Evolutionary conservation across 2,888 invertebrate genomes (phyloP).

Genomic region (Fragum whitleyi): DNA sequence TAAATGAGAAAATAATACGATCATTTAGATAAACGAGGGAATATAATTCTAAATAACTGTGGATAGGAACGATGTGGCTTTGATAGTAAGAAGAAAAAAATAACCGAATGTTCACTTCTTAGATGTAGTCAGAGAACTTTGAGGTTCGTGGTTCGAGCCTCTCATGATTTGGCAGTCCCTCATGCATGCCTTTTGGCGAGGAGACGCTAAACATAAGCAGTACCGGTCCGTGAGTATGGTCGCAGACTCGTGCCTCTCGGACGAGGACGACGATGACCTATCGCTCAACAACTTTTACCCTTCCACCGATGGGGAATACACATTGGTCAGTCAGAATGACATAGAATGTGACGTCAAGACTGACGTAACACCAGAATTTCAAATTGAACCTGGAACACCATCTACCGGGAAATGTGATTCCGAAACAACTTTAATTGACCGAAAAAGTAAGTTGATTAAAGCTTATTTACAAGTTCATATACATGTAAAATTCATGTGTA

Average conservation of each 20-base stretch:
- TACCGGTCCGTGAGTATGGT: slow-evolving; percentile 57
- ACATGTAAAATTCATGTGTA: no score
- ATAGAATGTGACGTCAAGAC: not conserved
- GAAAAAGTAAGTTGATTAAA: not conserved
- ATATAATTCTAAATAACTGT: no score
- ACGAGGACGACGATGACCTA: slow-evolving; percentile 55
- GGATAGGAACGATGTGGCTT: no score
- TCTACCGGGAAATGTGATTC: not conserved
- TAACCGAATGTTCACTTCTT: not conserved
- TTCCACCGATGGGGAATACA: slow-evolving; percentile 19
- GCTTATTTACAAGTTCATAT: no score
- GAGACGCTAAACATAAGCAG: slow-evolving; percentile 39
- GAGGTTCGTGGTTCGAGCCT: slow-evolving; percentile 49
- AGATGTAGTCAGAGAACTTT: not conserved
- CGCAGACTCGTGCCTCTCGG: slow-evolving; percentile 33
- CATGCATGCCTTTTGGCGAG: slow-evolving; percentile 64
- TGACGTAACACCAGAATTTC: not conserved
- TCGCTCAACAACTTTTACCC: slow-evolving; percentile 52
- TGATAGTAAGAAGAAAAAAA: no score
- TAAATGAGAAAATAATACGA: no score
- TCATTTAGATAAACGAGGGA: no score
- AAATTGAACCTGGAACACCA: not conserved
- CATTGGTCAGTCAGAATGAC: slow-evolving; percentile 11
- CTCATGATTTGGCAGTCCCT: slow-evolving; percentile 60
- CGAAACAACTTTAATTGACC: not conserved